These are phyloP conservation scores for Matsumyia berberina DNA, from an alignment of 2,888 invertebrate genomes.

Conservation along the genomic window DNA sequence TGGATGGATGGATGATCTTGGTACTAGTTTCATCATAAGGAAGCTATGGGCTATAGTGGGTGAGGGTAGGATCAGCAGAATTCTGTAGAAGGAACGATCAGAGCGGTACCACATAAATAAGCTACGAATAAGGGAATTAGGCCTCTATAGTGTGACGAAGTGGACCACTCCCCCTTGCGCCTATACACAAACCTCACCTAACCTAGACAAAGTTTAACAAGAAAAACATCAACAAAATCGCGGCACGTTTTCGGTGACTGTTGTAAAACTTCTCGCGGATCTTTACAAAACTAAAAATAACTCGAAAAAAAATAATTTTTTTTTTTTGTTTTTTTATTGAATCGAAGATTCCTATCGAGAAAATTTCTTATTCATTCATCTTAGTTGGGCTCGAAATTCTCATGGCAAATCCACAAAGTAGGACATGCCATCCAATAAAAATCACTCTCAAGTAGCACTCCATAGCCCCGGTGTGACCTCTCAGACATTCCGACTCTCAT, in stretches of 20 bases:
- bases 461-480: conserved; percentile 28
- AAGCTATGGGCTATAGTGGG: too few species aligned
- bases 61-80: too few species aligned
- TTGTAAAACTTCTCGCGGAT: background rate
- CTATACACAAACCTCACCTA: too few species aligned
- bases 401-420: conserved; percentile 27
- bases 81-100: too few species aligned
- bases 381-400: background rate
- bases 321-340: conserved; percentile 26
- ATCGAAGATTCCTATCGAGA: conserved; percentile 15
- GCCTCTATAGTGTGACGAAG: too few species aligned
- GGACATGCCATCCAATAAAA: conserved; percentile 41
- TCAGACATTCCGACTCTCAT: conserved; percentile 28
- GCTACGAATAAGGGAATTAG: too few species aligned
- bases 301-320: background rate
- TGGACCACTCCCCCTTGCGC: too few species aligned
- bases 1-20: too few species aligned
- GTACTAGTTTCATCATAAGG: too few species aligned
- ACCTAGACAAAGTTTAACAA: too few species aligned
- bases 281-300: background rate
- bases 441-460: conserved; percentile 36
- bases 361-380: conserved; percentile 39
- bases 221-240: background rate
- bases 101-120: too few species aligned
- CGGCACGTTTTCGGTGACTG: background rate